phyloP scores from a whole-genome alignment of 2,113 vertebrate species.

The Benitochromis conjunctus region DNA sequence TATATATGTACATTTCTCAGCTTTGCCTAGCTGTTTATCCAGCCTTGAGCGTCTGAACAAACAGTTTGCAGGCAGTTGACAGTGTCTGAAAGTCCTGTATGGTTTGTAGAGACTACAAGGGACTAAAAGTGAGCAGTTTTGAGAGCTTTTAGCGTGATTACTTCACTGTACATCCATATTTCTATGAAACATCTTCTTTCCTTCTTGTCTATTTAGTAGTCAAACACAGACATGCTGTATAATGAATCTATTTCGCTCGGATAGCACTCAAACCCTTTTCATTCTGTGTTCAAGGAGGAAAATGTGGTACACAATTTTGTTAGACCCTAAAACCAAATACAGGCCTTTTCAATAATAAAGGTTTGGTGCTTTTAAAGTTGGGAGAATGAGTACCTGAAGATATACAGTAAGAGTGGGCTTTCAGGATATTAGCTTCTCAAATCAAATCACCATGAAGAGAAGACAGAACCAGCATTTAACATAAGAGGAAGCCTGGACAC shows the following conservation, averaged over 20 bases:
- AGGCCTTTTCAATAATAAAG: constrained; percentile 51
- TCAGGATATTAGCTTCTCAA: constrained; percentile 69
- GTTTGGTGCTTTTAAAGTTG: constrained; percentile 56
- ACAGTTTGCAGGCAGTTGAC: neutral
- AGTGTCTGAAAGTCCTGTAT: neutral
- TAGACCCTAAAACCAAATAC: constrained; percentile 45
- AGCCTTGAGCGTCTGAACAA: neutral
- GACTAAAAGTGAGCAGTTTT: neutral
- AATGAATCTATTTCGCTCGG: constrained; percentile 26
- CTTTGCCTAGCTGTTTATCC: neutral
- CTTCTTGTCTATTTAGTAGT: constrained; percentile 7
- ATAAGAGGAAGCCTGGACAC: constrained; percentile 35
- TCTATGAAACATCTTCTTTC: constrained; percentile 2
- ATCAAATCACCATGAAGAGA: constrained; percentile 60
- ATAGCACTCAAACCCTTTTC: constrained; percentile 36
- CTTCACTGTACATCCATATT: constrained; percentile 1
- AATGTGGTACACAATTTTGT: constrained; percentile 35
- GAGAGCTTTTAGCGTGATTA: constrained; percentile 26
- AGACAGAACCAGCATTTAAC: constrained; percentile 45
- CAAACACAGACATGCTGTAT: constrained; percentile 16
- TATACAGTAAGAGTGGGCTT: constrained; percentile 55
- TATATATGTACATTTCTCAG: neutral
- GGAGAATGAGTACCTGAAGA: constrained; percentile 42
- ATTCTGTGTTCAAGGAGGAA: constrained; percentile 25
- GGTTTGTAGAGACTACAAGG: neutral